phyloP scores from a whole-genome alignment of 92 coral and sea anemone genomes.

The Porites rus region DNA sequence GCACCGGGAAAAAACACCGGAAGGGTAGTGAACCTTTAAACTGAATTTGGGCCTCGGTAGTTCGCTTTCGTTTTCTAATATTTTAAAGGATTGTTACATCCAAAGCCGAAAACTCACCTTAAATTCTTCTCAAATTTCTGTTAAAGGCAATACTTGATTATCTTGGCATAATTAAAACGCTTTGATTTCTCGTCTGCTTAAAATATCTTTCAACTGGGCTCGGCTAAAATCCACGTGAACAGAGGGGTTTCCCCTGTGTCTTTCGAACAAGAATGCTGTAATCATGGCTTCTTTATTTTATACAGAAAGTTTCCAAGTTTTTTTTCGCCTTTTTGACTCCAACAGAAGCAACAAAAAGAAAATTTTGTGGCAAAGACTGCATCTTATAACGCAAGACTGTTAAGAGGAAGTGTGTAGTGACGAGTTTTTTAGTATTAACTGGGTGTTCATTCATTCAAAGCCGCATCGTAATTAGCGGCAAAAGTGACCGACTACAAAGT shows the following conservation, averaged over 20 bases:
- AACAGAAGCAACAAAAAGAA: background rate
- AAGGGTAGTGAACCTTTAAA: too few relatives aligned
- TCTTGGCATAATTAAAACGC: too few relatives aligned
- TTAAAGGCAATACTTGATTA: too few relatives aligned
- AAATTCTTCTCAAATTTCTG: too few relatives aligned
- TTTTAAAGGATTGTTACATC: too few relatives aligned
- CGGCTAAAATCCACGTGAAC: background rate
- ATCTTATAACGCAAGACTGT: too few relatives aligned
- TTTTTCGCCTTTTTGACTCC: background rate
- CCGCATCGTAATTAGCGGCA: background rate
- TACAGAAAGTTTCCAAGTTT: background rate
- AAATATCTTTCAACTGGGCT: too few relatives aligned
- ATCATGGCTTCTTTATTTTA: background rate
- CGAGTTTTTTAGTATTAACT: background rate
- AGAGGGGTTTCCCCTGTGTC: background rate
- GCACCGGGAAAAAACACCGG: too few relatives aligned
- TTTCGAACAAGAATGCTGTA: background rate
- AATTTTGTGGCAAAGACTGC: background rate
- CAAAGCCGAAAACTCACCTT: too few relatives aligned
- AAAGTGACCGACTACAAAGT: background rate
- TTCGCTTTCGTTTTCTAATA: too few relatives aligned
- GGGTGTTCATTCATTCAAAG: background rate
- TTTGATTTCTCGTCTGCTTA: too few relatives aligned
- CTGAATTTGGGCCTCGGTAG: too few relatives aligned
- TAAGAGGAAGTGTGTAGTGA: slow-evolving; percentile 21